Base-by-base conservation (phyloP, 2,888 invertebrate species). In the Idaea biselata region DNA sequence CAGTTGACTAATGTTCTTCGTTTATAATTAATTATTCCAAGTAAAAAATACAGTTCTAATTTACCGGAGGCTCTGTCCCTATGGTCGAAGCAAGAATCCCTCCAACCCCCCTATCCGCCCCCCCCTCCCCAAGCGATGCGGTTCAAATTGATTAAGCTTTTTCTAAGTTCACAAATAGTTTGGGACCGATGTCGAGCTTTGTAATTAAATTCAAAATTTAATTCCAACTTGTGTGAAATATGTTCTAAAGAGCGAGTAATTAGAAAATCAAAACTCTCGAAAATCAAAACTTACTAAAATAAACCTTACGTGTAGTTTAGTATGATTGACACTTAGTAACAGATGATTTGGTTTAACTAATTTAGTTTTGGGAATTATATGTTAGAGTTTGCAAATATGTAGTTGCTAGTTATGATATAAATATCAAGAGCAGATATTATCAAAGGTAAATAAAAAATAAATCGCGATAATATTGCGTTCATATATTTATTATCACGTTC, bases 171-270 rank as follows among this genome's bases (percentile, higher is more conserved):
- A 44, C 11, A 11, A 44, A 44, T 44, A 44, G 44, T 44, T 44
- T 44, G 44, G 44, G 44, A 44, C 44, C 44, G 44, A 44, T 44
- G 44, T 44, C 44, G 44, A 14, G 44, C 44, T 6, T 44, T 14
- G 44, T 44, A 44, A 44, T 44, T 44, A 44, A 44, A 44, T 44
- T 44, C 44, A 44, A 44, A 44, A 44, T 44, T 44, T 44, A 44
- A 44, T 44, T 14, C 44, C 6, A 44, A 44, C 44, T 44, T 44
- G 44, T 44, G 11, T 44, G 1, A 44, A 44, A 44, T 44, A 44
- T 44, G 44, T 44, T 44, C 44, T 14, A 44, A 44, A 44, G 44
- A 14, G 1, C 44, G 14, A 44, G 44, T 44, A 44, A 44, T 44
- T 6, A 44, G 44, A 44, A 44, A 14, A 44, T 44, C 44, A 44